Base-by-base conservation (phyloP, 2,888 invertebrate species). In the Mactromeris polynyma region DNA sequence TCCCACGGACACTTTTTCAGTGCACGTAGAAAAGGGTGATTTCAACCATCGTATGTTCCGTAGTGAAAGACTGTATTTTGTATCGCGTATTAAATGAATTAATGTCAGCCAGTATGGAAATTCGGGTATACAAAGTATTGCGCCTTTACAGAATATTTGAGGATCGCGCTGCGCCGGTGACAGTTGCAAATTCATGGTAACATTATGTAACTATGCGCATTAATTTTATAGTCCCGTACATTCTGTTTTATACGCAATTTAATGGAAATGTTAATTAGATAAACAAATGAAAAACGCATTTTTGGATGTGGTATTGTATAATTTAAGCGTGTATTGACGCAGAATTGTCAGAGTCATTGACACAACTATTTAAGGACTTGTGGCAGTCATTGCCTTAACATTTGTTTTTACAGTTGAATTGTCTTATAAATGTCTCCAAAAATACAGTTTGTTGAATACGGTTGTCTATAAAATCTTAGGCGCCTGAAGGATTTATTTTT, bases 391-490 rank as follows among this genome's bases (percentile, higher is more conserved):
- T 51, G 36, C 84, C 21, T 7, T 69, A 21, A 46, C 40, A 40
- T 40, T 73, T 36, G 73, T 83, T 83, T 82, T 83, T 83, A 46
- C 36, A 6, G 11, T 26, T 19, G n/a, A 14, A 73, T 33, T 73
- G 38, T 33, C 46, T n/a, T 58, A 83, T 83, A 73, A 83, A 83
- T 83, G 83, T 83, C 83, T 42, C 9, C 33, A 58, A 73, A 83
- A 73, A 46, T 46, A 33, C 31, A 42, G 46, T 46, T 46, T 73
- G 42, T 42, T 26, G 7, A 79, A 79, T 40, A 79, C 26, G 21
- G 9, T 14, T 21, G 42, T 11, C 79, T 42, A n/a, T 79, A 42
- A 79, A 79, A 46, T 40, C 26, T 36, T 14, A 7, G 79, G 79
- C 42, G 79, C 42, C 79, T 40, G 42, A 1, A 7, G 42, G 73